Evolutionary conservation across 2,113 vertebrate species (phyloP).

Genomic region (Amphilophus citrinellus): DNA sequence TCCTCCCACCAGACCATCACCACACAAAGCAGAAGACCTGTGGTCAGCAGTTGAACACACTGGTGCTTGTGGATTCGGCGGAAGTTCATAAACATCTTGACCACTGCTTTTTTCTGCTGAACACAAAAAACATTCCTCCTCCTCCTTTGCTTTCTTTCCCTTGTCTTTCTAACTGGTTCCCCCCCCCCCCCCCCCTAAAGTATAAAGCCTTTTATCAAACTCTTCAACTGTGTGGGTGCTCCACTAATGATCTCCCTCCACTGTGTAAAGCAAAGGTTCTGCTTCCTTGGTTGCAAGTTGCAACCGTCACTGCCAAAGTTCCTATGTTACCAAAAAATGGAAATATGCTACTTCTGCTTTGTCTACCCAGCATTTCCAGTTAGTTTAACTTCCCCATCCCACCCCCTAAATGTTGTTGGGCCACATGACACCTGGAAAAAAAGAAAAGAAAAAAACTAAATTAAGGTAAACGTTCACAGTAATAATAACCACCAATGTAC

Average conservation of each 20-base stretch:
- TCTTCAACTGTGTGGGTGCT: neutral
- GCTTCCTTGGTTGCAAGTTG: conserved; percentile 18
- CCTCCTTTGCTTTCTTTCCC: neutral
- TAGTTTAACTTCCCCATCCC: neutral
- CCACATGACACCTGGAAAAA: conserved; percentile 22
- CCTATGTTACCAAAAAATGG: neutral
- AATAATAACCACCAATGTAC: too few relatives aligned
- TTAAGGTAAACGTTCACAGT: neutral
- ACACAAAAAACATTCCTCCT: neutral
- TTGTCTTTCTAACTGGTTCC: neutral
- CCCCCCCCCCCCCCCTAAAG: conserved; percentile 40
- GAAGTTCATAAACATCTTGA: conserved; percentile 84
- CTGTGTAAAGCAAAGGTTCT: neutral
- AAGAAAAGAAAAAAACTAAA: neutral
- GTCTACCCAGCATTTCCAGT: neutral
- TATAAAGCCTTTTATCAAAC: conserved; percentile 32
- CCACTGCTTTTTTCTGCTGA: neutral
- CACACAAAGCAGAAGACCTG: conserved; percentile 84
- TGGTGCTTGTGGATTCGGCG: conserved; percentile 87
- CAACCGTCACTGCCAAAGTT: neutral
- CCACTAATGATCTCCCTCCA: neutral
- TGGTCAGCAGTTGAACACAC: conserved; percentile 84
- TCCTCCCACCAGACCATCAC: conserved; percentile 88
- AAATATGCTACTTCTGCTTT: neutral
- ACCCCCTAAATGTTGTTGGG: neutral